These are phyloP conservation scores for Tragelaphus buxtoni DNA, from an alignment of 2,113 vertebrate genomes.

Conservation along the genomic window DNA sequence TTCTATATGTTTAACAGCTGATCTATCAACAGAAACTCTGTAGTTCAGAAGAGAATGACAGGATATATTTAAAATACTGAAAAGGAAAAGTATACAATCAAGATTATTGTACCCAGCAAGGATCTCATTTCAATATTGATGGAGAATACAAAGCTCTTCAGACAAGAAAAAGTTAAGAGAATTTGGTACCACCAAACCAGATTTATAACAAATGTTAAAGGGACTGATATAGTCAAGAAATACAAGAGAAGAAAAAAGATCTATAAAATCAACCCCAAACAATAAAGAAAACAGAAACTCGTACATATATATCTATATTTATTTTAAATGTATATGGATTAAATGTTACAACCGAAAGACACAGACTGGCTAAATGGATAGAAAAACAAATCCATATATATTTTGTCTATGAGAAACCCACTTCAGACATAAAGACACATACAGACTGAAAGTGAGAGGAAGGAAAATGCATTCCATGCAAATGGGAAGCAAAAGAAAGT, in stretches of 20 bases:
- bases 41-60: not conserved
- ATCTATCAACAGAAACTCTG: not conserved
- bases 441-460: not conserved
- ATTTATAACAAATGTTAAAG: not conserved
- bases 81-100: not conserved
- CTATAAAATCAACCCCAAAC: not conserved
- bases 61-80: not conserved
- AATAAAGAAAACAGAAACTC: not conserved
- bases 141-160: not conserved
- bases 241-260: not conserved
- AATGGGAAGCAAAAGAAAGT: not conserved
- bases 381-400: not conserved
- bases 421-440: not conserved
- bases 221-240: not conserved
- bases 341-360: not conserved
- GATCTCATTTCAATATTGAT: not conserved
- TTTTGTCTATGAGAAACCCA: not conserved
- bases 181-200: not conserved
- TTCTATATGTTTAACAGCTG: not conserved
- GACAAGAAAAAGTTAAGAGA: not conserved
- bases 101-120: not conserved
- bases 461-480: not conserved
- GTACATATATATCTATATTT: not conserved
- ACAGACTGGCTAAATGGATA: not conserved
- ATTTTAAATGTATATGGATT: not conserved